phyloP scores from a whole-genome alignment of 1,140 invertebrate species.

The Neelides sp. region DNA sequence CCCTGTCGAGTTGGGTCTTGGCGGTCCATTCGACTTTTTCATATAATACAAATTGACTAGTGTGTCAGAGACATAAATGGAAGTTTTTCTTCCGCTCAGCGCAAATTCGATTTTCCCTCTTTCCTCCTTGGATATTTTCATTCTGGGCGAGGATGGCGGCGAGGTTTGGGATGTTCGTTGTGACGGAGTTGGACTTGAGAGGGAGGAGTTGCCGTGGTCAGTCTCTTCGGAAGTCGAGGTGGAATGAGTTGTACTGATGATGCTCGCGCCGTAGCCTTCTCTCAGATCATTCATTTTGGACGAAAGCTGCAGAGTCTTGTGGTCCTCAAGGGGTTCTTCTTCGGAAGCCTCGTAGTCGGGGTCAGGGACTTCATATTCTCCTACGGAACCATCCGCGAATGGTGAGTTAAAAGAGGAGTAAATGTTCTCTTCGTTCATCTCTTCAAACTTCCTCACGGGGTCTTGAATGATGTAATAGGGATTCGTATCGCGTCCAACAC shows the following conservation, averaged over 20 bases:
- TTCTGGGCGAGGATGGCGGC: conserved; percentile 13
- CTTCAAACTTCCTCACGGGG: background rate
- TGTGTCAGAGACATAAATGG: conserved; percentile 63
- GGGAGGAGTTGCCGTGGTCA: background rate
- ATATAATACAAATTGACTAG: conserved; percentile 65
- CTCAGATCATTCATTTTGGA: background rate
- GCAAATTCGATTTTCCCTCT: conserved; percentile 63
- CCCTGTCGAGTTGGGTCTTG: conserved; percentile 15
- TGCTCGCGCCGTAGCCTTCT: background rate
- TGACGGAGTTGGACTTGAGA: conserved; percentile 2
- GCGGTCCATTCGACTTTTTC: conserved; percentile 35
- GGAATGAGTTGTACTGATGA: background rate
- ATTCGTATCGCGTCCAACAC: no score
- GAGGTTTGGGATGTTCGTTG: background rate
- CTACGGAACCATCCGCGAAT: conserved; percentile 6
- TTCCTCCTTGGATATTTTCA: conserved; percentile 51
- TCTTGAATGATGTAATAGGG: conserved; percentile 3
- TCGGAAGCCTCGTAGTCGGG: conserved; percentile 27
- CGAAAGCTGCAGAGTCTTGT: background rate
- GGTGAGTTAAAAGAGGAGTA: conserved; percentile 3
- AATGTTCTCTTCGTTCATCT: background rate
- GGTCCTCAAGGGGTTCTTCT: conserved; percentile 4
- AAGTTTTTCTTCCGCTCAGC: conserved; percentile 62
- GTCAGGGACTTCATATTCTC: conserved; percentile 25
- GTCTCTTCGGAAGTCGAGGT: background rate